A percentile compares a stretch with the other conserved stretches of the same genome.
These are phyloP conservation scores for Phaethon lepturus DNA, from an alignment of 2,113 vertebrate genomes.

Conservation along the genomic window DNA sequence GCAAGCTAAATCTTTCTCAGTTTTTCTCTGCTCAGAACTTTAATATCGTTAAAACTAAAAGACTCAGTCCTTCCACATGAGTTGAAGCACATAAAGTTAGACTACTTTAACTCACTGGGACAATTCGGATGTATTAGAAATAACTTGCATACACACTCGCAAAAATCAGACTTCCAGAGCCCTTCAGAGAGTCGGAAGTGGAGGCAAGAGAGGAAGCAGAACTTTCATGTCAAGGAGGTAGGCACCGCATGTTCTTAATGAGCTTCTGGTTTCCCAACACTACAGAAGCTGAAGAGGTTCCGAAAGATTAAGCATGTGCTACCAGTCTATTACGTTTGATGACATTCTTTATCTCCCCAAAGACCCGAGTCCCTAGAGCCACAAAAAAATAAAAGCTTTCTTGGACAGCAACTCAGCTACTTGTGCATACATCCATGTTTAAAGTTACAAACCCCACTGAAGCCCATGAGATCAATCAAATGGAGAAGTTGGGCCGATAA, in stretches of 20 bases:
- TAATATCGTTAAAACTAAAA: not conserved
- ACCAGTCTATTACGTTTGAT: not conserved
- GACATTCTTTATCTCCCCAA: not conserved
- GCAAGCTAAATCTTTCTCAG: not conserved
- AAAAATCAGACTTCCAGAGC: not conserved
- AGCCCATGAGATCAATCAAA: not conserved
- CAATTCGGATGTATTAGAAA: not conserved
- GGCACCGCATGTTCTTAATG: not conserved
- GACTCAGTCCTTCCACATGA: not conserved
- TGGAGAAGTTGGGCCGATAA: not conserved
- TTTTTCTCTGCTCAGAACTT: not conserved
- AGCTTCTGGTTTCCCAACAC: not conserved
- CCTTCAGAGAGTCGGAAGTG: not conserved
- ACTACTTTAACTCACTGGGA: not conserved
- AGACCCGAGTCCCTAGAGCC: not conserved
- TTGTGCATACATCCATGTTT: not conserved
- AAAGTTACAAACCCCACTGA: not conserved
- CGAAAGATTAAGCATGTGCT: not conserved
- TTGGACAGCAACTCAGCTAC: not conserved
- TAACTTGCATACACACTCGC: accelerated
- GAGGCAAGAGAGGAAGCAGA: not conserved
- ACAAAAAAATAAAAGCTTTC: not conserved
- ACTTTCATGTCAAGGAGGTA: not conserved
- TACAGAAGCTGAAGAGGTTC: not conserved
- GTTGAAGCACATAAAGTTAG: not conserved